A percentile compares a stretch with the other conserved stretches of the same genome.
Conservation (phyloP, 2,888 invertebrate genomes). For the Cryptocephalus moraei region DNA sequence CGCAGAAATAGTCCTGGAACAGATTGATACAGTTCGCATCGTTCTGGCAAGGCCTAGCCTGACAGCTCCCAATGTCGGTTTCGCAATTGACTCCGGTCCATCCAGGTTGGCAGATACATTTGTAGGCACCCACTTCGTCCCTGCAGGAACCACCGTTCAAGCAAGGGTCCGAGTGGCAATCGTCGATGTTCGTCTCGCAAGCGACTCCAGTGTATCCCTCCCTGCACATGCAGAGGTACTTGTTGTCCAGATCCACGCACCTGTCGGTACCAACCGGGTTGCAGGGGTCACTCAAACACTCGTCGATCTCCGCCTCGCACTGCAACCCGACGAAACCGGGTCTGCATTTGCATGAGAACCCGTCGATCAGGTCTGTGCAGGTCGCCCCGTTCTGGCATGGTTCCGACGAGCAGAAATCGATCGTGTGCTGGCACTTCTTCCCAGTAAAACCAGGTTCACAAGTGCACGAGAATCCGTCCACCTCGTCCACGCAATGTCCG, state of each 20-base stretch:
- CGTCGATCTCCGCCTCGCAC: conserved; percentile 88
- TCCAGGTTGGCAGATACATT: conserved; percentile 72
- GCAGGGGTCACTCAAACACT: conserved; percentile 85
- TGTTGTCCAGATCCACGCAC: conserved; percentile 82
- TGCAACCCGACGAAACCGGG: conserved; percentile 88
- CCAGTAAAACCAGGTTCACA: conserved; percentile 94
- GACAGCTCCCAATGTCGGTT: conserved; percentile 78
- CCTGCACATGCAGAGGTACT: conserved; percentile 78
- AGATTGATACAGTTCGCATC: conserved; percentile 84
- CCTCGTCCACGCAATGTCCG: conserved; percentile 81
- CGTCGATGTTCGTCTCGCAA: conserved; percentile 80
- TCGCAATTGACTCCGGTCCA: conserved; percentile 85
- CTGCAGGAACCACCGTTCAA: conserved; percentile 81
- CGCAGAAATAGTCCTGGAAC: conserved; percentile 84
- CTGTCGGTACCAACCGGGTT: conserved; percentile 81
- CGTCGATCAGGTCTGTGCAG: conserved; percentile 79
- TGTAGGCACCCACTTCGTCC: conserved; percentile 76
- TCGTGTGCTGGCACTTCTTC: conserved; percentile 74
- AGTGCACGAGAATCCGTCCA: conserved; percentile 74
- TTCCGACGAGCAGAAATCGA: conserved; percentile 76
- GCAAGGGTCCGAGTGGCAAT: conserved; percentile 78
- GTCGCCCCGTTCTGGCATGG: conserved; percentile 90
- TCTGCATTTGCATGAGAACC: conserved; percentile 85
- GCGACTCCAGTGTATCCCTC: conserved; percentile 77
- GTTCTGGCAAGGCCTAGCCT: conserved; percentile 82